Evolutionary conservation across 2,888 invertebrate species (phyloP).

Genomic region (Cotesia congregata): DNA sequence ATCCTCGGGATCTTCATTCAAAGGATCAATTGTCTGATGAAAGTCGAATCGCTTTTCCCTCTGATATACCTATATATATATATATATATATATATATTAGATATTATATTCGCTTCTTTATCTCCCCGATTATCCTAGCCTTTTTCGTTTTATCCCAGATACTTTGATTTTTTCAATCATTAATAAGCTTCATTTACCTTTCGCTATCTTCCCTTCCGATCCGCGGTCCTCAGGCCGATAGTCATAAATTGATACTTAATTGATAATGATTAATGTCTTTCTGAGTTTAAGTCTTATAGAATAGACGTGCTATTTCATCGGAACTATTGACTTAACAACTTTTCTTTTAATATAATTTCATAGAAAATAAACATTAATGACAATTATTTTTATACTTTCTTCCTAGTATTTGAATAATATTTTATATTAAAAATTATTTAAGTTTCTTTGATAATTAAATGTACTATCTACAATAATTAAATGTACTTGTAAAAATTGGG

Average conservation of each 20-base stretch:
- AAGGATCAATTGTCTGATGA: conserved; percentile 50
- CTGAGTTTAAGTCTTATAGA: no score
- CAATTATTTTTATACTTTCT: no score
- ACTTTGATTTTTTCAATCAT: neutral
- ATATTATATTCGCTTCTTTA: neutral
- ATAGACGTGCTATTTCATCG: no score
- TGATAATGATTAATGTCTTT: no score
- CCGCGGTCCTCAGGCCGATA: neutral
- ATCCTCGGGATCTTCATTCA: conserved; percentile 32
- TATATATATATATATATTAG: neutral
- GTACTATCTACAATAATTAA: no score
- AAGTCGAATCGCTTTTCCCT: conserved; percentile 27
- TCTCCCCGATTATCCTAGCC: neutral
- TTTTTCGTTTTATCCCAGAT: neutral
- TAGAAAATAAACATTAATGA: no score
- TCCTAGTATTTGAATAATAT: no score
- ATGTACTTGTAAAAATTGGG: no score
- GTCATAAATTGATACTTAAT: neutral
- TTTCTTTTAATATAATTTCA: no score
- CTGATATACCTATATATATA: neutral
- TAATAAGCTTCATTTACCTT: neutral
- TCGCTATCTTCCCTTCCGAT: neutral
- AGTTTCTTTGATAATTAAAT: no score
- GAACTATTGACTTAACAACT: no score
- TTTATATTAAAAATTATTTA: no score